Evolutionary conservation across 2,113 vertebrate genomes (phyloP), one percentile per base, ranked within the genome.

Genomic region (Regulus satrapa): DNA sequence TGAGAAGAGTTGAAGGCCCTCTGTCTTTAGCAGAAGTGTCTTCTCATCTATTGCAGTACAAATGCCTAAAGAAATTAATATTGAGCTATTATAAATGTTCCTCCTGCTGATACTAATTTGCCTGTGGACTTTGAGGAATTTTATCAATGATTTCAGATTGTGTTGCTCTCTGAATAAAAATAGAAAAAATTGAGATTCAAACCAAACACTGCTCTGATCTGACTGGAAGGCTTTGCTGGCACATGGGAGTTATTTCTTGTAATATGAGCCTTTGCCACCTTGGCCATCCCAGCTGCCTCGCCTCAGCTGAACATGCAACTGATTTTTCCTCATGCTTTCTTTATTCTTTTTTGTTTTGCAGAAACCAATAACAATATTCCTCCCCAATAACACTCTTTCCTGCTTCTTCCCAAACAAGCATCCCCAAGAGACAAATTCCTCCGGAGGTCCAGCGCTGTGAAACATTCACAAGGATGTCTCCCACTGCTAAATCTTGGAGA

Each of bases 401-500:
- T 85, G 67, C 46, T 69, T 93, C 72, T 95, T 92, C 67, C 38
- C 67, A 86, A 55, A 59, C 59, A 88, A 83, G 31, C 15, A 68
- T 73, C n/a, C 91, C 88, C 93, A 74, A 43, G 94, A 92, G 93
- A 95, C 51, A 67, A 88, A 96, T 96, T 96, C 63, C 85, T 95
- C 79, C 0, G 1, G 72, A 94, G 74, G 88, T 95, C 92, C 90
- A 74, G 79, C 0, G 1, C 81, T 96, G 95, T 93, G 92, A 96
- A 97, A 94, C 79, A 74, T 69, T 88, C 85, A 55, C n/a, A 85
- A 80, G 89, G 93, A 93, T 93, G 88, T 90, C 94, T 97, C 95
- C 93, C 93, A 96, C 92, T 28, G 14, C 64, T 83, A 34, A 87
- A 1, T 72, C 85, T 96, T 89, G 87, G 92, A 95, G 85, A 85